Evolutionary conservation across 2,113 vertebrate species (phyloP), one percentile per base, ranked within the genome.

Genomic region (Platanista minor): DNA sequence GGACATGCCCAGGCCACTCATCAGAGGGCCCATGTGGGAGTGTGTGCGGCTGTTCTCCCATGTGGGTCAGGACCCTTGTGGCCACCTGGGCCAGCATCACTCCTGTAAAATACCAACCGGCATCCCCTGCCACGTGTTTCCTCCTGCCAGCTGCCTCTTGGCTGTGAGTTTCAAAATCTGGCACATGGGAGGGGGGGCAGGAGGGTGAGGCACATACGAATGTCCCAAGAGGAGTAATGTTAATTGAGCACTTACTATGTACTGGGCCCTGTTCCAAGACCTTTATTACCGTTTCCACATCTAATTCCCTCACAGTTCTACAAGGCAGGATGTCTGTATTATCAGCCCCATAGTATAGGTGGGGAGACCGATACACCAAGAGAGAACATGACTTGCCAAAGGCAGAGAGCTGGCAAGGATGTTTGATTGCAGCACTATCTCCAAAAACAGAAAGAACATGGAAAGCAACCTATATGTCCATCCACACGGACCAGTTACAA

Each of bases 1-100:
- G 3, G n/a, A 5, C 2, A 0, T 3, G 52, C 86, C 57, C 36
- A 1, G 10, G 10, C 61, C 4, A 1, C 75, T 18, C 7, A 0
- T 36, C 52, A 2, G 0, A 46, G 39, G 74, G 39, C 36, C 64
- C 75, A 25, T 0, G 0, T 33, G 66, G 83, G 18, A 54, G 57
- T 33, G 27, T 2, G 41, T 15, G 39, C 1, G 17, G 23, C 81
- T 62, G n/a, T 85, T 78, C 62, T 82, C 17, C 31, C 1, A 0
- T 2, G 36, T 12, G 31, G 43, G 57, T 18, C 36, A 17, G 54
- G 17, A 10, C n/a, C n/a, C 3, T 0, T 7, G 8, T 12, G 49
- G 49, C 61, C 9, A 1, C 87, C 36, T 33, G 59, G 29, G 31
- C 46, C 39, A 1, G 27, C 0, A 2, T 52, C 52, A 21, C 17